phyloP scores from a whole-genome alignment of 2,888 invertebrate genomes.

The Steromphala cineraria region DNA sequence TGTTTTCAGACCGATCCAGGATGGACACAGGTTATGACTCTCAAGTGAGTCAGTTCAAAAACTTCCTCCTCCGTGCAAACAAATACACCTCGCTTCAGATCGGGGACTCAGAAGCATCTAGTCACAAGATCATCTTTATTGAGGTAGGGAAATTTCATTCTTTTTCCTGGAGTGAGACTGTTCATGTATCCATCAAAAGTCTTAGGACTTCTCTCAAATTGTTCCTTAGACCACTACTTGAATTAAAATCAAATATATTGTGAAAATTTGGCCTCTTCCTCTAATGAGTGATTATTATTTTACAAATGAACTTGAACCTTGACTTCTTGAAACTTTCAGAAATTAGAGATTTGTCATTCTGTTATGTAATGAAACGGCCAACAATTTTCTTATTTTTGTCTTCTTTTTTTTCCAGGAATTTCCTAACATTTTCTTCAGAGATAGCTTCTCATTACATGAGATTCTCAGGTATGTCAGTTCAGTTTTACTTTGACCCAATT shows the following conservation, averaged over 20 bases:
- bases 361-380: too few species aligned
- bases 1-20: slow-evolving; percentile 38
- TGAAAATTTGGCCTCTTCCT: too few species aligned
- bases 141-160: slow-evolving; percentile 55
- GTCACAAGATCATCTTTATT: slow-evolving; percentile 63
- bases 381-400: too few species aligned
- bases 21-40: slow-evolving; percentile 62
- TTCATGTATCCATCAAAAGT: too few species aligned
- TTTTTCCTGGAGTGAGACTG: not conserved
- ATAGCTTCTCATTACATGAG: slow-evolving; percentile 81
- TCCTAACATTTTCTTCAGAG: slow-evolving; percentile 85
- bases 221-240: too few species aligned
- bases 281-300: too few species aligned
- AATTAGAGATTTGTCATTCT: too few species aligned
- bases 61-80: slow-evolving; percentile 86
- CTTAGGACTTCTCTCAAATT: too few species aligned
- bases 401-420: slow-evolving; percentile 79
- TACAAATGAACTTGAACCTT: too few species aligned
- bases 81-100: slow-evolving; percentile 79
- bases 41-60: slow-evolving; percentile 84
- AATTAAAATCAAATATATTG: too few species aligned
- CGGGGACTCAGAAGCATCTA: slow-evolving; percentile 31
- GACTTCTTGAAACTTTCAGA: too few species aligned
- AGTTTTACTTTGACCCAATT: too few species aligned
- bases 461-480: slow-evolving; percentile 80